A percentile compares a stretch with the other conserved stretches of the same genome.
These are phyloP conservation scores for Leptogaster cylindrica DNA, from an alignment of 2,888 invertebrate genomes.

Conservation along the genomic window DNA sequence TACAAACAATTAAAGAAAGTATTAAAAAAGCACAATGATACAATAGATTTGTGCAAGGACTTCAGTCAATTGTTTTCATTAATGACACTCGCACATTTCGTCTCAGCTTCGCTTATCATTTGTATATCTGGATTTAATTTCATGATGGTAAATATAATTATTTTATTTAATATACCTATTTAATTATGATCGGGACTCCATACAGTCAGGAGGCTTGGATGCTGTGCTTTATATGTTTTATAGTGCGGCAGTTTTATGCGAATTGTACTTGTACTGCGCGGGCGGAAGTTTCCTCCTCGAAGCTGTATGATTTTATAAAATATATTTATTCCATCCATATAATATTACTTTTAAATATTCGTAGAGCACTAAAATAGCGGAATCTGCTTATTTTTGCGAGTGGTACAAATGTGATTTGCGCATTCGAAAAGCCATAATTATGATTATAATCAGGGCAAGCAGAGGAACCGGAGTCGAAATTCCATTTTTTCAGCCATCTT, in stretches of 20 bases:
- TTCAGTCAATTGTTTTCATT: constrained; percentile 29
- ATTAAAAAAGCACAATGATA: constrained; percentile 55
- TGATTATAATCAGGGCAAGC: constrained; percentile 39
- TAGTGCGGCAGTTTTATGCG: constrained; percentile 41
- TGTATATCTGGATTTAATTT: constrained; percentile 37
- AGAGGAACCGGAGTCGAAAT: constrained; percentile 36
- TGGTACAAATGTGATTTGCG: constrained; percentile 41
- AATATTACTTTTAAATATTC: background rate
- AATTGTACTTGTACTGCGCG: constrained; percentile 43
- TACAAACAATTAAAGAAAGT: constrained; percentile 51
- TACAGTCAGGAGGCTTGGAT: constrained; percentile 30
- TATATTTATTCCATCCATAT: background rate
- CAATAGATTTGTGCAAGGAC: constrained; percentile 50
- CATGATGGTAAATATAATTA: constrained; percentile 34
- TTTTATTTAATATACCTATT: background rate
- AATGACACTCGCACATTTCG: constrained; percentile 42
- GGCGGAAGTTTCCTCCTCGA: constrained; percentile 39
- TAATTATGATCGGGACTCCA: constrained; percentile 47
- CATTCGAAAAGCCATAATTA: constrained; percentile 37
- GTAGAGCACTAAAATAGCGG: constrained; percentile 38
- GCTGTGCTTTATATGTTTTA: constrained; percentile 22
- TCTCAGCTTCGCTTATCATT: constrained; percentile 42
- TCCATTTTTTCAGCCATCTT: constrained; percentile 44
- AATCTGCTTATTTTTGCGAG: constrained; percentile 35
- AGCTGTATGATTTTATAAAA: constrained; percentile 22